phyloP scores from a whole-genome alignment of 2,797 vertebrate species.

The Myotis daubentonii region DNA sequence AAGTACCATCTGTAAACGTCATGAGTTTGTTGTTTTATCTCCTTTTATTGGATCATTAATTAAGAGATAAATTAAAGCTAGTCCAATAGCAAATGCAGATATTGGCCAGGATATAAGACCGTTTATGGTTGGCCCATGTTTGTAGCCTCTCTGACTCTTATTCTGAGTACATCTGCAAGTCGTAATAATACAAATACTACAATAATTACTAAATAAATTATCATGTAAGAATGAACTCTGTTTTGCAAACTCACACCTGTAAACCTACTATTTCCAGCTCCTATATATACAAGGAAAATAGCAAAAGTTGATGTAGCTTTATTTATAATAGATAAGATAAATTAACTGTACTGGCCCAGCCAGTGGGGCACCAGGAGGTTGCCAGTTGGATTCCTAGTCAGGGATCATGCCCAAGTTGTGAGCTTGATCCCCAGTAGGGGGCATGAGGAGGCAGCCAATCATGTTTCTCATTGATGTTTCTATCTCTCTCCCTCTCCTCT shows the following conservation, averaged over 20 bases:
- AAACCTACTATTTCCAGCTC: background rate
- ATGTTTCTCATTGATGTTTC: background rate
- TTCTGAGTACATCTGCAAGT: background rate
- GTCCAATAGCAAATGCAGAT: background rate
- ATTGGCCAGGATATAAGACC: too few species aligned
- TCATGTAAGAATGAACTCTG: background rate
- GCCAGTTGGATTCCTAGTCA: background rate
- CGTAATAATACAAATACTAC: background rate
- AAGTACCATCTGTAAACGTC: constrained; percentile 53
- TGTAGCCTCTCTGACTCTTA: background rate
- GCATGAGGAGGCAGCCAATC: background rate
- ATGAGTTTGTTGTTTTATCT: constrained; percentile 34
- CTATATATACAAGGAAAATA: background rate
- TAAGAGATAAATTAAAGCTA: constrained; percentile 41
- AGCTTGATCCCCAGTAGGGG: background rate
- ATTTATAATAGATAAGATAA: background rate
- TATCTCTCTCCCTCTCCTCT: background rate
- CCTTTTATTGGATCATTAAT: constrained; percentile 46
- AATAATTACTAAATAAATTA: background rate
- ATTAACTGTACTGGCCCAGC: background rate
- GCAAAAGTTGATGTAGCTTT: background rate
- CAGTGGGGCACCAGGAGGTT: background rate
- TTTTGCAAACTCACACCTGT: background rate
- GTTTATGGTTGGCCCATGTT: accelerated
- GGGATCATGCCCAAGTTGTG: background rate